phyloP scores from a whole-genome alignment of 2,797 vertebrate genomes.

The Cyclopterus lumpus region DNA sequence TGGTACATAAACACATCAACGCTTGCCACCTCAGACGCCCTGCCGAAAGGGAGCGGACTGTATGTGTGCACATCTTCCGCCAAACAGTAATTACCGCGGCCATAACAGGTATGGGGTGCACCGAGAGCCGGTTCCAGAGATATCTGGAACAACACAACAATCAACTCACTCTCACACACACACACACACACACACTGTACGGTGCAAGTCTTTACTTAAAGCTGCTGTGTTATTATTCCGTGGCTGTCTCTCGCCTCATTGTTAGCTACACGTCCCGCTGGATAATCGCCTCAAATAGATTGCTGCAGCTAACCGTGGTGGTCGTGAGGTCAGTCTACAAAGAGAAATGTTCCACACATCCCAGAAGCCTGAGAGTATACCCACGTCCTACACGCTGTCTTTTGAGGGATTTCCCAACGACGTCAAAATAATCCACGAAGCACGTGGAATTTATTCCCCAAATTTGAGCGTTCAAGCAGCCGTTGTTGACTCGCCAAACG shows the following conservation, averaged over 20 bases:
- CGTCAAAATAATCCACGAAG: not conserved
- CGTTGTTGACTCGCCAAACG: not conserved
- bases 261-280: not conserved
- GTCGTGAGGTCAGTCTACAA: not conserved
- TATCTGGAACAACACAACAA: conserved; percentile 1
- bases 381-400: not conserved
- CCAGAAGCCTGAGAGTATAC: not conserved
- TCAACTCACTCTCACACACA: not conserved
- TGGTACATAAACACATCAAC: conserved; percentile 70
- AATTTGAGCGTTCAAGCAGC: not conserved
- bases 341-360: not conserved
- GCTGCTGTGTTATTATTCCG: conserved; percentile 7
- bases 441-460: not conserved
- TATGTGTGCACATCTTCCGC: conserved; percentile 23
- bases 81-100: conserved; percentile 47
- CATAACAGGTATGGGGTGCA: conserved; percentile 25
- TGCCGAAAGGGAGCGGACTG: conserved; percentile 33
- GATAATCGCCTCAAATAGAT: conserved; percentile 16
- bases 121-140: conserved; percentile 24
- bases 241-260: not conserved
- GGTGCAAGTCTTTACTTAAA: conserved; percentile 1
- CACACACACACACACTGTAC: not conserved
- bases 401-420: not conserved
- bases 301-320: not conserved
- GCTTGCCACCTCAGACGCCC: conserved; percentile 40